Conservation (phyloP, 2,888 invertebrate species). For the Xanthia icteritia region DNA sequence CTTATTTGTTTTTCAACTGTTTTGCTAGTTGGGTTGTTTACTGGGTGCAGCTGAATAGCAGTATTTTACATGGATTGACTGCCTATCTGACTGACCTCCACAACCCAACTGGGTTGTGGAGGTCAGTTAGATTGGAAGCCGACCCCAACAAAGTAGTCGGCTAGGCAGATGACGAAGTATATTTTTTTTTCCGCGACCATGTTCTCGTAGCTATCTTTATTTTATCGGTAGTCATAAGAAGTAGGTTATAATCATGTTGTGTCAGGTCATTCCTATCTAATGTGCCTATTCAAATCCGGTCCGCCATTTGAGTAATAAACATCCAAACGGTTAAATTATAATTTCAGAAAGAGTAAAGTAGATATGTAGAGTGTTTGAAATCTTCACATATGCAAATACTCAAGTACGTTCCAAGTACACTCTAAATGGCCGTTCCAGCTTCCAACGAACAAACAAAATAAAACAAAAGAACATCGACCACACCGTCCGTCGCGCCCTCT, state of each 20-base stretch:
- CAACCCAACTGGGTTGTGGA: too few species aligned
- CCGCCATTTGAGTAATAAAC: neutral
- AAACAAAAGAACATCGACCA: constrained; percentile 36
- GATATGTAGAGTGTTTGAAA: neutral
- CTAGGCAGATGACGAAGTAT: neutral
- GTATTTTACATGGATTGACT: too few species aligned
- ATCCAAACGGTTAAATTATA: neutral
- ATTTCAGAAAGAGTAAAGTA: neutral
- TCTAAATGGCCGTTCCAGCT: neutral
- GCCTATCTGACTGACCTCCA: too few species aligned
- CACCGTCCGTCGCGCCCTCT: constrained; percentile 23
- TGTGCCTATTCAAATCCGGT: neutral
- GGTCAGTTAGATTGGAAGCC: too few species aligned
- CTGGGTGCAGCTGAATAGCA: too few species aligned
- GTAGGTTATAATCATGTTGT: neutral
- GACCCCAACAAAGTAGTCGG: too few species aligned
- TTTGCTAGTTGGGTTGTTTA: too few species aligned
- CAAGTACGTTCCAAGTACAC: constrained; percentile 1
- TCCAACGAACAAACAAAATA: constrained; percentile 16
- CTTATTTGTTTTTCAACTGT: too few species aligned
- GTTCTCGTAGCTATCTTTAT: neutral
- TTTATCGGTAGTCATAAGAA: neutral
- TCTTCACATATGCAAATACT: constrained; percentile 1
- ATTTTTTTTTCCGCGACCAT: neutral
- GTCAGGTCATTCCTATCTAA: neutral